Evolutionary conservation across 2,113 vertebrate species (phyloP), one percentile per base, ranked within the genome.

Genomic region (Mirza zaza): DNA sequence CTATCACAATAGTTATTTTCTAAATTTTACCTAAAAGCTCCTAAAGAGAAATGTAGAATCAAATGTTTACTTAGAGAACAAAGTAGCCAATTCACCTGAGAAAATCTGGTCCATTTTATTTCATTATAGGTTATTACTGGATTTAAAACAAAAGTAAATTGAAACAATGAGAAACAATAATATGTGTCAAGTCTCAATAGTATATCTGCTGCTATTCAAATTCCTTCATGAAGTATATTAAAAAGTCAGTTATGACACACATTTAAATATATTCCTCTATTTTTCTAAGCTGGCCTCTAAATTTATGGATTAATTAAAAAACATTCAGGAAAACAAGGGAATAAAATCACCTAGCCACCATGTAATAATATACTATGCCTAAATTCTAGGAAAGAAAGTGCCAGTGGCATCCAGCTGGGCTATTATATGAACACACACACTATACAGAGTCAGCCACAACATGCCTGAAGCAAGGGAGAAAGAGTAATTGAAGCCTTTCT

Each of bases 261-360:
- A 73, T 61, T 90, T 97, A 67, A 90, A 76, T 85, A 63, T 93
- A 55, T 36, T 85, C 65, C 57, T 79, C 36, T 91, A 12, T 81
- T 92, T 98, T 96, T 65, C 88, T 95, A 96, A 88, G 12, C n/a
- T 84, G 15, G 45, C 8, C 55, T 84, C 71, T 96, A 90, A 92
- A 97, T 89, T 93, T 97, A 92, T 88, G 48, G 67, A 50, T 89
- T 96, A 96, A 95, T 97, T 96, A 94, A 95, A 89, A 67, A 96
- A 32, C 36, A 61, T 61, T 94, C 71, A 79, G 80, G 12, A 95
- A 87, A 94, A 87, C 52, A 21, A 29, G 29, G n/a, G 59, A 87
- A 96, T 91, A 94, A 81, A 97, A 94, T 68, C 83, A 18, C 65
- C 82, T 95, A 59, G 59, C 27, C 77, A 94, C 68, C 18, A 67